These are phyloP conservation scores for Drosophila fulvimacula DNA, from an alignment of 2,888 invertebrate genomes.

Conservation along the genomic window DNA sequence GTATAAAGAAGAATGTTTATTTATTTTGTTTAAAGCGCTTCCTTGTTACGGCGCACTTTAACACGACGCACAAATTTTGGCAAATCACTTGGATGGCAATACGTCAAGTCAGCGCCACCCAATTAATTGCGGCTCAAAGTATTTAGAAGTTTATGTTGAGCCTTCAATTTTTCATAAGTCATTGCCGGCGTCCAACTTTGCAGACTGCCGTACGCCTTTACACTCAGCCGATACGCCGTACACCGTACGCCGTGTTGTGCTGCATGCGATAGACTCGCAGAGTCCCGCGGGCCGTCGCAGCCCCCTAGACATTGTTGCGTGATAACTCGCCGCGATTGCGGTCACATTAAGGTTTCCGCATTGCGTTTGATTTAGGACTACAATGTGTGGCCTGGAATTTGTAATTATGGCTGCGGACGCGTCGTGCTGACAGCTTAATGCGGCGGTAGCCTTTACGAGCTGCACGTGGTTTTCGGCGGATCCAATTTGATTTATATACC, in stretches of 20 bases:
- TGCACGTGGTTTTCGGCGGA: slow-evolving; percentile 59
- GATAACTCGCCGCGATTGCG: slow-evolving; percentile 72
- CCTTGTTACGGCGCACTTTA: slow-evolving; percentile 21
- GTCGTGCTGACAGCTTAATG: slow-evolving; percentile 69
- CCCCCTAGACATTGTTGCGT: slow-evolving; percentile 40
- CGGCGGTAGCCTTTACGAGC: slow-evolving; percentile 59
- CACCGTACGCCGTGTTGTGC: slow-evolving; percentile 44
- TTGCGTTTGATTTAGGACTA: slow-evolving; percentile 70
- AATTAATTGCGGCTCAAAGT: slow-evolving; percentile 51
- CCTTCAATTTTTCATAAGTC: slow-evolving; percentile 29
- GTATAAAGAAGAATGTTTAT: slow-evolving; percentile 18
- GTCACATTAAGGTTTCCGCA: slow-evolving; percentile 70
- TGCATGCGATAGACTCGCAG: slow-evolving; percentile 23
- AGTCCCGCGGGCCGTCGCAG: not conserved
- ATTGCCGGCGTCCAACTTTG: slow-evolving; percentile 39
- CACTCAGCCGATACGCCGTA: slow-evolving; percentile 42
- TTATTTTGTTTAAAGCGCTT: slow-evolving; percentile 29
- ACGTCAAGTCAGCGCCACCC: slow-evolving; percentile 40
- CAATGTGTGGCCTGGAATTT: slow-evolving; percentile 70
- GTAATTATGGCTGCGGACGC: slow-evolving; percentile 60
- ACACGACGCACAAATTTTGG: slow-evolving; percentile 7
- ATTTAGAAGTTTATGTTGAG: slow-evolving; percentile 30
- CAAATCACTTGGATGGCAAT: slow-evolving; percentile 33
- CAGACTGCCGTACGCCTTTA: slow-evolving; percentile 35
- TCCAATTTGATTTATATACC: slow-evolving; percentile 67